These are phyloP conservation scores for Paramuricea clavata DNA, from an alignment of 92 coral and sea anemone genomes.

Conservation along the genomic window DNA sequence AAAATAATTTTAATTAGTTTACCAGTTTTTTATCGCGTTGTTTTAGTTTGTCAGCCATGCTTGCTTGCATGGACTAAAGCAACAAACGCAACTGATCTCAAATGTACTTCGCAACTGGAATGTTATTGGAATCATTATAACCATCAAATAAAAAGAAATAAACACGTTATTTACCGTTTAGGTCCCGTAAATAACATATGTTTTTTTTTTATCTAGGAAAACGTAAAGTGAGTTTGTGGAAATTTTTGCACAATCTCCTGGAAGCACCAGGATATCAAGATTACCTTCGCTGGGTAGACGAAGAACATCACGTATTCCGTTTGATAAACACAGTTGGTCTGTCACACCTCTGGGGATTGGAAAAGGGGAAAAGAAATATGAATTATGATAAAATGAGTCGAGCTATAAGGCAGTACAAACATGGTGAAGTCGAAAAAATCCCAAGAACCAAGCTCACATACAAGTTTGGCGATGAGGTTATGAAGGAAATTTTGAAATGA, in stretches of 20 bases:
- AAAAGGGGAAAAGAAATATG: background rate
- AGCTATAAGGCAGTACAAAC: background rate
- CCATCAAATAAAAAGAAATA: too few species aligned
- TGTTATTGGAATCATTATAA: too few species aligned
- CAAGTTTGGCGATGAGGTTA: background rate
- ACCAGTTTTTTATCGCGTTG: too few species aligned
- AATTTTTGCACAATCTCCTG: slow-evolving; percentile 24
- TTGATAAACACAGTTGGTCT: background rate
- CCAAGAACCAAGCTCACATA: background rate
- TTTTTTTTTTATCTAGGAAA: slow-evolving; percentile 19
- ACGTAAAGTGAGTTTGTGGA: slow-evolving; percentile 16
- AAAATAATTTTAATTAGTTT: too few species aligned
- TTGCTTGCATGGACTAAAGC: too few species aligned
- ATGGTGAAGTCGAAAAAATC: slow-evolving; percentile 8
- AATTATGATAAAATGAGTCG: slow-evolving; percentile 25
- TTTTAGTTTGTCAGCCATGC: too few species aligned
- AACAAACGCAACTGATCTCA: too few species aligned
- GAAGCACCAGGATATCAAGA: background rate
- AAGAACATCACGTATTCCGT: background rate
- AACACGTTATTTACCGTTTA: too few species aligned
- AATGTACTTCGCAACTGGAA: too few species aligned
- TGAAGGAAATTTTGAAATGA: background rate
- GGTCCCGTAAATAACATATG: too few species aligned
- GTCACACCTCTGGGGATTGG: background rate
- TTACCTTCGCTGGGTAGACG: slow-evolving; percentile 10